These are phyloP conservation scores for Helicolenus hilgendorfi DNA, from an alignment of 2,797 vertebrate genomes.

Conservation along the genomic window DNA sequence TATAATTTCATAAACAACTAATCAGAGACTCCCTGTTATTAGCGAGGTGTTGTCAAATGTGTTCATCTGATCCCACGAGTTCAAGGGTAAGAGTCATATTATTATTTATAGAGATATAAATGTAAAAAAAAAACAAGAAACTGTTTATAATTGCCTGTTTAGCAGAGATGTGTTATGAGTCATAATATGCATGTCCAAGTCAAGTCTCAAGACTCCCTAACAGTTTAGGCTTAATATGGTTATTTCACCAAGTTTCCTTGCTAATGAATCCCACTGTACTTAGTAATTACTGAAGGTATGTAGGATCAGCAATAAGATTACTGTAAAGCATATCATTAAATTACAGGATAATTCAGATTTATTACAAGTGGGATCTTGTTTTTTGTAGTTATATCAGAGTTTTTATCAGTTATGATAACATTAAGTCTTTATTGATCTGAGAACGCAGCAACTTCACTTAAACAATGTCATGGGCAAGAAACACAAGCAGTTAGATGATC, in stretches of 20 bases:
- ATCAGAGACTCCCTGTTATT: background rate
- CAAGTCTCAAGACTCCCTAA: background rate
- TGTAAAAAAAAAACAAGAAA: background rate
- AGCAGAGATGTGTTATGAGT: background rate
- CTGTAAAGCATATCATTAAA: background rate
- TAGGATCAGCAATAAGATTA: background rate
- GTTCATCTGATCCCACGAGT: background rate
- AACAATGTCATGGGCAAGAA: background rate
- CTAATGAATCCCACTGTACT: slow-evolving; percentile 10
- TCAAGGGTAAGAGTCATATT: background rate
- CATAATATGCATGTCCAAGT: background rate
- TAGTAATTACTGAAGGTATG: background rate
- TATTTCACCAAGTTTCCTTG: background rate
- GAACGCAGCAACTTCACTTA: background rate
- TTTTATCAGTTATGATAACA: background rate
- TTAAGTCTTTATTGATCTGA: background rate
- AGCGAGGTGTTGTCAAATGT: background rate
- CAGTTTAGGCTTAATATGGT: background rate
- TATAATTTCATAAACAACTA: background rate
- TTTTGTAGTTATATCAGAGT: background rate
- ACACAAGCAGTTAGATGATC: no score
- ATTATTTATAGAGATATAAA: background rate
- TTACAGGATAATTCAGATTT: background rate
- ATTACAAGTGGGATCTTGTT: background rate
- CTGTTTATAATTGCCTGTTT: background rate